Evolutionary conservation across 1,140 invertebrate species (phyloP).

Genomic region (Atta cephalotes): DNA sequence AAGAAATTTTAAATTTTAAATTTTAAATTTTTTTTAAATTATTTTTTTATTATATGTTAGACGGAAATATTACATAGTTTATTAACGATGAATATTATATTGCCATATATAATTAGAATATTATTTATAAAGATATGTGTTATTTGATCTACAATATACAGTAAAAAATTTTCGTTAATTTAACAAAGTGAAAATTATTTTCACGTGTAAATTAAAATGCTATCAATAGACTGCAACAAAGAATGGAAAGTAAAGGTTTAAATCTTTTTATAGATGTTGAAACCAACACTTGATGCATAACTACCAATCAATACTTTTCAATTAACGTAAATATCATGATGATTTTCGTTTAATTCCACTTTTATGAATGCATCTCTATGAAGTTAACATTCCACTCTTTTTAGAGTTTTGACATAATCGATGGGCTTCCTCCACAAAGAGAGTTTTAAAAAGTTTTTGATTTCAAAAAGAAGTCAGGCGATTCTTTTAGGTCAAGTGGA

Average conservation of each 20-base stretch:
- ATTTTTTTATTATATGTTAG: not conserved
- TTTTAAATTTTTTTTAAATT: not conserved
- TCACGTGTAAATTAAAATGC: not conserved
- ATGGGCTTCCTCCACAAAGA: not conserved
- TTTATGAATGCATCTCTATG: not conserved
- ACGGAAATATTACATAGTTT: not conserved
- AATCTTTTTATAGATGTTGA: not conserved
- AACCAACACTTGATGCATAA: not conserved
- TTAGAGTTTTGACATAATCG: not conserved
- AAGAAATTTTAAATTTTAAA: not conserved
- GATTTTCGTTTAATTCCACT: slow-evolving; percentile 32
- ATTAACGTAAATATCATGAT: slow-evolving; percentile 30
- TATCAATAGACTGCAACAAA: not conserved
- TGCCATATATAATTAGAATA: not conserved
- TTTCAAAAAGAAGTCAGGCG: not conserved
- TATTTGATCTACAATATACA: not conserved
- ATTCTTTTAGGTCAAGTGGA: not conserved
- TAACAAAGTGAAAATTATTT: slow-evolving; percentile 13
- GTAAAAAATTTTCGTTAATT: not conserved
- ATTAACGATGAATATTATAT: not conserved
- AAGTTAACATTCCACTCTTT: slow-evolving; percentile 11
- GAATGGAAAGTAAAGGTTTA: not conserved
- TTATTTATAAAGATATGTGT: not conserved
- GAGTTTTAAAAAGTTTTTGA: not conserved
- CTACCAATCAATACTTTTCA: slow-evolving; percentile 38